Percentiles rank a stretch among this genome's conserved stretches.
phyloP scores from a whole-genome alignment of 2,797 vertebrate species.

The Phyllotis vaccarum region DNA sequence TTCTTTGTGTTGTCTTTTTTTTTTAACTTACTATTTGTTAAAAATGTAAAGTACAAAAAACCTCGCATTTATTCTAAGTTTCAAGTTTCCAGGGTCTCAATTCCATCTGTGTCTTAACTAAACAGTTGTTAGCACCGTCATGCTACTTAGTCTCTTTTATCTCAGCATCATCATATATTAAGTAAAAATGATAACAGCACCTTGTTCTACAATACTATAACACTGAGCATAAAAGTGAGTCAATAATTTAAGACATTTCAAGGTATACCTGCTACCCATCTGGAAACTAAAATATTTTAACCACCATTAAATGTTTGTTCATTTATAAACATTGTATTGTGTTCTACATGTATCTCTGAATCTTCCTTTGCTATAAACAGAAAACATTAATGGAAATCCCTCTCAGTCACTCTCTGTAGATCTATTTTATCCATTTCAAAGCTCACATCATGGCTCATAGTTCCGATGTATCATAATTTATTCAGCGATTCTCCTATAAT shows the following conservation, averaged over 20 bases:
- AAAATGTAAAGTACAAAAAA: neutral
- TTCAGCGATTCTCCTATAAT: conserved; percentile 50
- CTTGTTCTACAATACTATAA: neutral
- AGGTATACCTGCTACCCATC: neutral
- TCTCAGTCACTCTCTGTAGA: conserved; percentile 4
- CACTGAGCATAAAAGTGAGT: neutral
- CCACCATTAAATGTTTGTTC: conserved; percentile 12
- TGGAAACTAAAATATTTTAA: neutral
- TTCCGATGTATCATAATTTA: conserved; percentile 49
- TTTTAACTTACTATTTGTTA: neutral
- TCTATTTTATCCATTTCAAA: conserved; percentile 39
- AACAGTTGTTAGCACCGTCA: neutral
- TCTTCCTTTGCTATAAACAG: neutral
- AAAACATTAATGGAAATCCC: conserved; percentile 15
- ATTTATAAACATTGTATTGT: neutral
- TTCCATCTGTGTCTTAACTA: neutral
- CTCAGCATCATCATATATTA: neutral
- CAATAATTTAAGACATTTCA: conserved; percentile 20
- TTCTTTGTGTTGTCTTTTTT: neutral
- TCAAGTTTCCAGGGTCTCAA: neutral
- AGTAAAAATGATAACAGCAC: neutral
- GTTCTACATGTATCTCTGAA: neutral
- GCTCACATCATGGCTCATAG: neutral
- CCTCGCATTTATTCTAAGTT: neutral
- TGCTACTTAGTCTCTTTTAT: neutral